Percentiles rank a stretch among this genome's conserved stretches.
Evolutionary conservation across 2,113 vertebrate genomes (phyloP).

Genomic region (Thamnophis sirtalis): DNA sequence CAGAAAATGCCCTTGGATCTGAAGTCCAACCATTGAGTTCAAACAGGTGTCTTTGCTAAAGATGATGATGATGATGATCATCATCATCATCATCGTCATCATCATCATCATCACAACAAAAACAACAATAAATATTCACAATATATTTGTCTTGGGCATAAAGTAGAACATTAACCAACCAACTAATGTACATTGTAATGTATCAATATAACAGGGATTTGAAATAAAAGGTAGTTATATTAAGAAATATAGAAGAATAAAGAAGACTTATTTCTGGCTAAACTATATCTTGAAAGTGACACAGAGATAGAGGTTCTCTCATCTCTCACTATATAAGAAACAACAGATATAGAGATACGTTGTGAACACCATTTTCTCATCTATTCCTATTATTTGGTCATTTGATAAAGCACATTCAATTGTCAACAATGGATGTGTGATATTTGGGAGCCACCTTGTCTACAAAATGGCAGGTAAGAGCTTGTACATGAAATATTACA

Average conservation of each 20-base stretch:
- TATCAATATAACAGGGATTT: background rate
- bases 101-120: no score
- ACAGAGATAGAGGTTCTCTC: background rate
- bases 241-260: background rate
- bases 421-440: background rate
- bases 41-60: background rate
- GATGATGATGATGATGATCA: no score
- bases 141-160: background rate
- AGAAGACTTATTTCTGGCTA: background rate
- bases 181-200: background rate
- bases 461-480: background rate
- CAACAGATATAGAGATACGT: background rate
- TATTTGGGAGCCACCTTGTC: background rate
- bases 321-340: background rate
- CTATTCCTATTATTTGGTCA: background rate
- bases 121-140: background rate
- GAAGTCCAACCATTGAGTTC: background rate
- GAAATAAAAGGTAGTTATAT: background rate
- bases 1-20: background rate
- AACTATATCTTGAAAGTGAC: background rate
- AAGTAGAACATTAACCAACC: background rate
- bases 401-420: background rate
- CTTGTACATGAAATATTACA: background rate
- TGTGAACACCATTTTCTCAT: background rate
- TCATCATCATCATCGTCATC: no score